Evolutionary conservation across 2,113 vertebrate species (phyloP).

Genomic region (Thalassarche chlororhynchos): DNA sequence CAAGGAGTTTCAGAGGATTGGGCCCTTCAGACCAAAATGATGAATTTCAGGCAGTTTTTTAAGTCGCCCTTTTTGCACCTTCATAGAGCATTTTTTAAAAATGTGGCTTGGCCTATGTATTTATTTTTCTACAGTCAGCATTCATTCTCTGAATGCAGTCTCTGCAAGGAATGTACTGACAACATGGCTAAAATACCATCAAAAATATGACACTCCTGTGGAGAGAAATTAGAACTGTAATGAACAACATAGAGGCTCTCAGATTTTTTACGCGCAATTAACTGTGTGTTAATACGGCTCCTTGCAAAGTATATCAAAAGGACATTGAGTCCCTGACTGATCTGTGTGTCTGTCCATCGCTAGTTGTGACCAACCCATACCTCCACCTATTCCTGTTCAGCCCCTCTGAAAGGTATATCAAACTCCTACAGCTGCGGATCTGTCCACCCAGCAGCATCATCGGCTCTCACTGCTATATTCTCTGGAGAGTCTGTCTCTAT

Average conservation of each 20-base stretch:
- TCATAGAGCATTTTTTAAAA: not conserved
- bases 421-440: not conserved
- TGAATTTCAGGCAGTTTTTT: not conserved
- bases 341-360: not conserved
- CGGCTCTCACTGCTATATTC: not conserved
- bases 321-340: not conserved
- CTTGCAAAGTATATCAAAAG: not conserved
- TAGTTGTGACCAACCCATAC: accelerated
- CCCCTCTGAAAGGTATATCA: not conserved
- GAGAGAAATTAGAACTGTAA: not conserved
- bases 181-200: not conserved
- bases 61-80: not conserved
- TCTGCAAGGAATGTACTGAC: not conserved
- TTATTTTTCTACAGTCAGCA: not conserved
- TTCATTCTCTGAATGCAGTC: not conserved
- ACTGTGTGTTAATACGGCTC: not conserved
- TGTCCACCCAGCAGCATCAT: not conserved
- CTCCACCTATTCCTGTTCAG: not conserved
- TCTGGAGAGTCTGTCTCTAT: not conserved
- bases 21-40: not conserved
- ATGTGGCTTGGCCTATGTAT: not conserved
- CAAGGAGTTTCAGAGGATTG: not conserved
- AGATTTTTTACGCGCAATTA: not conserved
- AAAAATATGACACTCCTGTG: not conserved
- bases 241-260: not conserved